A percentile compares a stretch with the other conserved stretches of the same genome.
Evolutionary conservation across 2,113 vertebrate species (phyloP).

Genomic region (Microcebus ravelobensis): DNA sequence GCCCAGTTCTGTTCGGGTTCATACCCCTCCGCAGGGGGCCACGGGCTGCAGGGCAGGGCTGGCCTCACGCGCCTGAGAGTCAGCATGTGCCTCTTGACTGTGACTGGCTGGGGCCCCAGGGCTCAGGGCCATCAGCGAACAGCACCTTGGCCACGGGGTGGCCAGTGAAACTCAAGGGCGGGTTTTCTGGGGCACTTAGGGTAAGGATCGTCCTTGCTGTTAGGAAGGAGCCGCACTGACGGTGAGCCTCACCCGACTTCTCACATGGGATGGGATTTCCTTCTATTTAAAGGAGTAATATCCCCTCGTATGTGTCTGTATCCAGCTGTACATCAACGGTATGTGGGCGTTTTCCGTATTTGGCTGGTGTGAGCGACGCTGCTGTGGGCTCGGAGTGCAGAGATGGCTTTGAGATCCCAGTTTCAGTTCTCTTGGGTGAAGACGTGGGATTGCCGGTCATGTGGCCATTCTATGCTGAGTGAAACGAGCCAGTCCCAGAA

Average conservation of each 20-base stretch:
- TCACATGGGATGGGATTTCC: not conserved
- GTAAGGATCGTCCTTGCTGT: not conserved
- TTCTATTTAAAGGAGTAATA: not conserved
- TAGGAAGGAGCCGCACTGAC: not conserved
- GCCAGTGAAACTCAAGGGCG: not conserved
- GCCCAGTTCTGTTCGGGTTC: not conserved
- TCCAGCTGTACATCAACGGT: not conserved
- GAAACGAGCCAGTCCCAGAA: not conserved
- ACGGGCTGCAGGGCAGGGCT: not conserved
- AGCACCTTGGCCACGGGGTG: not conserved
- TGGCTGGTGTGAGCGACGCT: too few relatives aligned
- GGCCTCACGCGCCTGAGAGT: too few relatives aligned
- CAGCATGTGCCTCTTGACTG: not conserved
- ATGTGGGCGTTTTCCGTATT: not conserved
- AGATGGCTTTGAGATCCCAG: too few relatives aligned
- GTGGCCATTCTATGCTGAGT: not conserved
- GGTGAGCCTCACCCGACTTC: too few relatives aligned
- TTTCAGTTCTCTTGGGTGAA: not conserved
- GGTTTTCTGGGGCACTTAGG: not conserved
- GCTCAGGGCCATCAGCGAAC: not conserved
- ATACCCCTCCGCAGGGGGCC: not conserved
- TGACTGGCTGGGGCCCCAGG: not conserved
- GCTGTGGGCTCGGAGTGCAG: not conserved
- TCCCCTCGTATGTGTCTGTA: not conserved
- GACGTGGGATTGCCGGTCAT: not conserved